A percentile compares a stretch with the other conserved stretches of the same genome.
These are phyloP conservation scores for Bufo bufo DNA, from an alignment of 2,113 vertebrate genomes.

Conservation along the genomic window DNA sequence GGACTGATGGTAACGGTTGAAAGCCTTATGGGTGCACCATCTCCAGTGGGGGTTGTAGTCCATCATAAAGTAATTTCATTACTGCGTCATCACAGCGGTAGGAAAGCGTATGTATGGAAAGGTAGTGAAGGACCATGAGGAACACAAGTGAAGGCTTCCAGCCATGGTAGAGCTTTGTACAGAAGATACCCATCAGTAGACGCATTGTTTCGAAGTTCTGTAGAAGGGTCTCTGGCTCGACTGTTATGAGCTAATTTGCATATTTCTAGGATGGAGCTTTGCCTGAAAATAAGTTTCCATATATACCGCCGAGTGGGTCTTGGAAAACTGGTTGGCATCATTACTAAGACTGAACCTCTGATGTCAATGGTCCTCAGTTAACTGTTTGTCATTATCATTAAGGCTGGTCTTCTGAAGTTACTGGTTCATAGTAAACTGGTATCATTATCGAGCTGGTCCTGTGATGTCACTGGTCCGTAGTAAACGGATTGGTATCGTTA, in stretches of 20 bases:
- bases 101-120: background rate
- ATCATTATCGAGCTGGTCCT: background rate
- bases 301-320: too few relatives aligned
- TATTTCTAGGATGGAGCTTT: too few relatives aligned
- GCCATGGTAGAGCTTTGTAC: too few relatives aligned
- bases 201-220: too few relatives aligned
- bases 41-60: background rate
- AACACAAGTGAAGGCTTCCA: background rate
- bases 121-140: background rate
- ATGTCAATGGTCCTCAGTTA: background rate
- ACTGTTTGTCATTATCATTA: background rate
- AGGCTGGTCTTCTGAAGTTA: background rate
- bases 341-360: background rate
- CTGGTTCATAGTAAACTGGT: background rate
- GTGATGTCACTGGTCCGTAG: background rate
- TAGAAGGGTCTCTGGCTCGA: too few relatives aligned
- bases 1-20: background rate
- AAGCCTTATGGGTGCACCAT: background rate
- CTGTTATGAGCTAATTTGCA: too few relatives aligned
- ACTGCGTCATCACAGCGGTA: background rate
- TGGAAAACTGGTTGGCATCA: too few relatives aligned
- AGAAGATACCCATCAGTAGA: too few relatives aligned
- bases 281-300: too few relatives aligned
- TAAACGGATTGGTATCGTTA: background rate
- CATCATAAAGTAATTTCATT: background rate